Evolutionary conservation across 1,140 invertebrate species (phyloP), one percentile per base, ranked within the genome.

Genomic region (Belonocnema kinseyi): DNA sequence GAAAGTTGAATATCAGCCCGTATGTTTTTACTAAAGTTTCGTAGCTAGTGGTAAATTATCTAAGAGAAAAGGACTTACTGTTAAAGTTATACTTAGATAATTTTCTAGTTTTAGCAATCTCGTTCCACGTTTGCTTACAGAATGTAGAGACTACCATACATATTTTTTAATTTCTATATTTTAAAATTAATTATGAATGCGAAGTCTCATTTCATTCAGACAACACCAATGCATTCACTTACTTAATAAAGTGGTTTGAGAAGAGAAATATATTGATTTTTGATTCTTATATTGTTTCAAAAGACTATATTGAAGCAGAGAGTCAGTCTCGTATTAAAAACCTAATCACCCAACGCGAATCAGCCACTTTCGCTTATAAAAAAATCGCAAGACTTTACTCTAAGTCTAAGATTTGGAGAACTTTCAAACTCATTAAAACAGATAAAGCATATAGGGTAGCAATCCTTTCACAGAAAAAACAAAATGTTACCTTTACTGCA

Each of bases 221-320:
- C 21, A 58, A 58, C 19, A 2, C 19, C 14, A 26, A 1, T 26
- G 3, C 21, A 26, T 2, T 26, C 21, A 3, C 21, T 26, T 26
- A 26, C 1, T 26, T 26, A 26, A 26, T 26, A 26, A 26, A 26
- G 3, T 26, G 21, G 21, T 85, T 82, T 75, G 79, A 84, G 74
- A 14, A 50, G 16, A 66, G 33, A n/a, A 72, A 80, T 12, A 70
- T 85, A 21, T 78, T 50, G 50, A 58, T 86, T 16, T 80, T 77
- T 74, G 84, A 83, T n/a, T 81, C 80, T 12, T 87, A 87, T 72
- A 83, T 86, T 16, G 56, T 33, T 13, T 81, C 83, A 46, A 71
- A 51, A 26, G 76, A 85, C 3, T 85, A 76, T 52, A 2, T 6
- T 40, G 84, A 83, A 33, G 76, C 72, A 21, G 72, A 77, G 19